A percentile compares a stretch with the other conserved stretches of the same genome.
phyloP scores from a whole-genome alignment of 2,113 vertebrate species.

The Daphoenositta chrysoptera region DNA sequence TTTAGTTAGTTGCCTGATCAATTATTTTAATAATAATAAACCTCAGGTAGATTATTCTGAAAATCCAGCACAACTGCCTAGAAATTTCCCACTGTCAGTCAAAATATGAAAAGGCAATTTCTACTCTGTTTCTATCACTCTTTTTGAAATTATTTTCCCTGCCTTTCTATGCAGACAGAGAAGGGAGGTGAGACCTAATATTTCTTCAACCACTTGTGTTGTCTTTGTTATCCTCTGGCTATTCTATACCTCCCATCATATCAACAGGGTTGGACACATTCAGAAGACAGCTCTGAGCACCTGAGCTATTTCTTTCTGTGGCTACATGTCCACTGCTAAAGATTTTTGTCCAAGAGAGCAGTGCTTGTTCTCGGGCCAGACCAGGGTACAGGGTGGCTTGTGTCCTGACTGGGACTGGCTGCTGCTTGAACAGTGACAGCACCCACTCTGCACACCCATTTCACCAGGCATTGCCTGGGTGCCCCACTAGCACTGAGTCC shows the following conservation, averaged over 20 bases:
- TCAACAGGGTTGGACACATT: not conserved
- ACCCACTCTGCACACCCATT: not conserved
- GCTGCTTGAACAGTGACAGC: not conserved
- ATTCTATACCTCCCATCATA: not conserved
- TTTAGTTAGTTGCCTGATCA: not conserved
- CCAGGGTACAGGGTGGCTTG: rapidly evolving
- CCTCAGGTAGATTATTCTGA: not conserved
- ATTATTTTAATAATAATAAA: constrained; percentile 6
- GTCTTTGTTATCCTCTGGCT: not conserved
- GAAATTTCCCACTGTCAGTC: not conserved
- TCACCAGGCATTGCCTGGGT: not conserved
- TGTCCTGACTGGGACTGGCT: not conserved
- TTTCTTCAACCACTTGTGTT: not conserved
- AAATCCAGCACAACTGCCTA: not conserved
- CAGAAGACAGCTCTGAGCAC: not conserved
- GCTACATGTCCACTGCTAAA: not conserved
- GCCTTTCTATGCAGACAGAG: not conserved
- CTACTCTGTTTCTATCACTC: not conserved
- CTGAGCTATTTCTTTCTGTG: not conserved
- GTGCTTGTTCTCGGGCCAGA: not conserved
- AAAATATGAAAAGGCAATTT: not conserved
- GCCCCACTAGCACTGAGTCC: no score
- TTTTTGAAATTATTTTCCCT: not conserved
- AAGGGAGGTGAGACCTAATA: not conserved
- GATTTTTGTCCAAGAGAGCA: not conserved